phyloP scores from a whole-genome alignment of 2,888 invertebrate genomes.

The Cheilosia vernalis region DNA sequence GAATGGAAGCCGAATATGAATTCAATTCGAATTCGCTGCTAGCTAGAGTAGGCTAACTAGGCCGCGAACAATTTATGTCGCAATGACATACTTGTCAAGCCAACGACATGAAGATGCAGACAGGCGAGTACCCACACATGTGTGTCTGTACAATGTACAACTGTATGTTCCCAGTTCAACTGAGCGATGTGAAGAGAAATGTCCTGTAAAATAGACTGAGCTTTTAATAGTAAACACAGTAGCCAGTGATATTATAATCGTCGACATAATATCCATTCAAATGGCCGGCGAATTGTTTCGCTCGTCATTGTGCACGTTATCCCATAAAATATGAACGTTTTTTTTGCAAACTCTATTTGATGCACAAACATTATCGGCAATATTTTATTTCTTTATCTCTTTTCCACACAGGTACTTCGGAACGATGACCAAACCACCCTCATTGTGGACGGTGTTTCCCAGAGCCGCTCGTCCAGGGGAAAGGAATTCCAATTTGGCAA shows the following conservation, averaged over 20 bases:
- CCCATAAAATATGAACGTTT: conserved; percentile 33
- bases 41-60: conserved; percentile 41
- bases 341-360: conserved; percentile 45
- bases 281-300: neutral
- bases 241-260: conserved; percentile 23
- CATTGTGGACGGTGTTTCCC: conserved; percentile 92
- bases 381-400: conserved; percentile 23
- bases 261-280: conserved; percentile 21
- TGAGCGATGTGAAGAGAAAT: neutral
- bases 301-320: conserved; percentile 6
- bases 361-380: conserved; percentile 45
- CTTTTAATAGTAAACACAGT: neutral
- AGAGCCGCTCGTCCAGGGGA: conserved; percentile 91
- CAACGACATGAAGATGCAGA: conserved; percentile 9
- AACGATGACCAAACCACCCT: conserved; percentile 93
- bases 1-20: conserved; percentile 45
- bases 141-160: neutral
- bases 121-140: neutral
- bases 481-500: conserved; percentile 95
- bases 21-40: conserved; percentile 35
- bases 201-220: neutral
- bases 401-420: conserved; percentile 85
- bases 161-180: neutral
- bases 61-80: conserved; percentile 46
- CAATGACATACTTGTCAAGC: conserved; percentile 43